Conservation (phyloP, 1,140 invertebrate species). For the Diorhabda sublineata region DNA sequence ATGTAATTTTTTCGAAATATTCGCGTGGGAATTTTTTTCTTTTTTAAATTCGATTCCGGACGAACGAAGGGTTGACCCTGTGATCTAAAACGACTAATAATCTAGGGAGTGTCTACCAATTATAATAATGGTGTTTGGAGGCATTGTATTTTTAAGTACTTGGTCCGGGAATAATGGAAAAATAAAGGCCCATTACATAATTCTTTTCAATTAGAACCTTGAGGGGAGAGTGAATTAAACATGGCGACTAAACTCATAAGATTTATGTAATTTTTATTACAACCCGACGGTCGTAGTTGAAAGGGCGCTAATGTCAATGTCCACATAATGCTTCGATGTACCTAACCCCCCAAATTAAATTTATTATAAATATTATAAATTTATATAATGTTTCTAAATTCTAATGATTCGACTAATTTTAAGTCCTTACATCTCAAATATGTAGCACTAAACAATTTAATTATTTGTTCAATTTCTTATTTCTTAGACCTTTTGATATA, state of each 20-base stretch:
- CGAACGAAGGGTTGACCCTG: slow-evolving; percentile 6
- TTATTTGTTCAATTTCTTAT: too few species aligned
- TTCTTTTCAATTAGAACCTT: slow-evolving; percentile 13
- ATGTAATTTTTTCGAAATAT: not conserved
- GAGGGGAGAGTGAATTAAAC: slow-evolving; percentile 11
- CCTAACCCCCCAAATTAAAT: not conserved
- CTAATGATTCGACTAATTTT: too few species aligned
- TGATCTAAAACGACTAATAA: slow-evolving; percentile 7
- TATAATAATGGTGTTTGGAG: slow-evolving; percentile 14
- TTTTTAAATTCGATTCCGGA: slow-evolving; percentile 5
- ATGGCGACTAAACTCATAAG: slow-evolving; percentile 6
- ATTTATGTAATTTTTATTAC: slow-evolving; percentile 9
- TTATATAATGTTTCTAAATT: not conserved
- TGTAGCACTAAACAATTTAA: too few species aligned
- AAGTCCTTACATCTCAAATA: too few species aligned
- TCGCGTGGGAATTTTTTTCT: slow-evolving; percentile 1
- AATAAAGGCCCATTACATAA: slow-evolving; percentile 14
- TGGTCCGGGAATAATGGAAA: slow-evolving; percentile 13
- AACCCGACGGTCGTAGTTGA: not conserved
- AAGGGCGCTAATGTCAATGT: not conserved
- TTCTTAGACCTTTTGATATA: too few species aligned
- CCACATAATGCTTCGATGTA: not conserved
- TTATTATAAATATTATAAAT: not conserved
- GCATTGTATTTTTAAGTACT: slow-evolving; percentile 13
- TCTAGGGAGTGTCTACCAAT: slow-evolving; percentile 13